A percentile compares a stretch with the other conserved stretches of the same genome.
Conservation (phyloP, 1,140 invertebrate genomes). For the Drosophila dunni region DNA sequence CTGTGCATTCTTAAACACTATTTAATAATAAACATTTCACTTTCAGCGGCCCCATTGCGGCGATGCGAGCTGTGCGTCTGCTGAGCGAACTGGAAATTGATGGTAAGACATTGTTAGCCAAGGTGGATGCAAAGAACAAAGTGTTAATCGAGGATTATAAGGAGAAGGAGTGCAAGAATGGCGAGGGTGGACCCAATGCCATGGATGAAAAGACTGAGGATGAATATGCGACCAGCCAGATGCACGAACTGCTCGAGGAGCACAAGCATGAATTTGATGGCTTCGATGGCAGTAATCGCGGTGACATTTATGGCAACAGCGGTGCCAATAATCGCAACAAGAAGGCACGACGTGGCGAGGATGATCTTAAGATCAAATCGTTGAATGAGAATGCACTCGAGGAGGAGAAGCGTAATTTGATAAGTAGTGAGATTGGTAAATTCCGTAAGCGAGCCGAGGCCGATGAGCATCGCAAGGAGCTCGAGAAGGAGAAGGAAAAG, state of each 20-base stretch:
- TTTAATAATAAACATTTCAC: neutral
- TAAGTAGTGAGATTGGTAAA: constrained; percentile 97
- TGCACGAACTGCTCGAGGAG: constrained; percentile 92
- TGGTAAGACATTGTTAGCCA: constrained; percentile 96
- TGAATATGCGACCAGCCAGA: constrained; percentile 89
- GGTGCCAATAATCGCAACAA: constrained; percentile 57
- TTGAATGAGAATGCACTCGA: constrained; percentile 94
- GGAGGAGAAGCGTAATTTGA: constrained; percentile 98
- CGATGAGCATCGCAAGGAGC: constrained; percentile 84
- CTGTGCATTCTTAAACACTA: too few species aligned
- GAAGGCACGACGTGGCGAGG: constrained; percentile 67
- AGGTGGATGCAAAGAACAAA: constrained; percentile 99
- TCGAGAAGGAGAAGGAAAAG: constrained; percentile 86
- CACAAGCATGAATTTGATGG: constrained; percentile 87
- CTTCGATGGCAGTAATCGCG: constrained; percentile 69
- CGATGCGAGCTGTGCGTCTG: constrained; percentile 95
- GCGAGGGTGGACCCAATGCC: constrained; percentile 66
- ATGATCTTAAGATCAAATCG: constrained; percentile 86
- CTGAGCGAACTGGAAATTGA: constrained; percentile 97
- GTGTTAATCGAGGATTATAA: constrained; percentile 97
- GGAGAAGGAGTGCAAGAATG: constrained; percentile 86
- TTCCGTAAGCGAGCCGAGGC: constrained; percentile 93
- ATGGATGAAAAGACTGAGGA: constrained; percentile 91
- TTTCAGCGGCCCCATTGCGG: constrained; percentile 95
- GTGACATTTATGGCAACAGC: constrained; percentile 64